Evolutionary conservation across 1,140 invertebrate genomes (phyloP).

Genomic region (Cataglyphis hispanica): DNA sequence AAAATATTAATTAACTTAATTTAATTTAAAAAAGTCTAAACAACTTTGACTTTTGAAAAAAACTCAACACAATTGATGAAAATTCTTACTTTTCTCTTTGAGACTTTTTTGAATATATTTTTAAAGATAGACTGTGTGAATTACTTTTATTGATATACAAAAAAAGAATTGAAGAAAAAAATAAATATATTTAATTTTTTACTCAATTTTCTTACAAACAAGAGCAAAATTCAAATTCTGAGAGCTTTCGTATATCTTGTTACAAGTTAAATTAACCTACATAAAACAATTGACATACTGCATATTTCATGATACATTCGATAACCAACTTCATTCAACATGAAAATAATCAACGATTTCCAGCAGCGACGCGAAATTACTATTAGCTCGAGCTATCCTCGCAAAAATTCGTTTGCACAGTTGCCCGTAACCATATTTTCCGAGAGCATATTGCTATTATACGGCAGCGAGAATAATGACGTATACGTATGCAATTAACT

Average conservation of each 20-base stretch:
- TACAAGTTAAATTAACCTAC: background rate
- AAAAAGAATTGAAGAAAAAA: background rate
- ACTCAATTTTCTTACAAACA: background rate
- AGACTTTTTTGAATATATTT: background rate
- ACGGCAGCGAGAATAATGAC: slow-evolving; percentile 20
- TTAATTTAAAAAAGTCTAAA: background rate
- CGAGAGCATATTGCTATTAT: background rate
- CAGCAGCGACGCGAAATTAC: background rate
- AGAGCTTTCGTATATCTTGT: background rate
- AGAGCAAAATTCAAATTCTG: background rate
- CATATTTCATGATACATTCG: background rate
- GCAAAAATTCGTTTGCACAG: slow-evolving; percentile 9
- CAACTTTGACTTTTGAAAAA: too few species aligned
- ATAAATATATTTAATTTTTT: background rate
- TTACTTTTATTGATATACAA: background rate
- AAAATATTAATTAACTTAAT: background rate
- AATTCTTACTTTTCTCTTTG: background rate
- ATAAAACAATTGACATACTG: background rate
- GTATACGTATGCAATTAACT: slow-evolving; percentile 21
- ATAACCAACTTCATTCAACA: background rate
- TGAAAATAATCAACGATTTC: slow-evolving; percentile 3
- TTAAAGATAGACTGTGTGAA: background rate
- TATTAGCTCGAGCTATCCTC: background rate
- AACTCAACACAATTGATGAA: background rate
- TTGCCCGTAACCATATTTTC: background rate